Base-by-base conservation (phyloP, 2,888 invertebrate species). In the Agriotes lineatus region DNA sequence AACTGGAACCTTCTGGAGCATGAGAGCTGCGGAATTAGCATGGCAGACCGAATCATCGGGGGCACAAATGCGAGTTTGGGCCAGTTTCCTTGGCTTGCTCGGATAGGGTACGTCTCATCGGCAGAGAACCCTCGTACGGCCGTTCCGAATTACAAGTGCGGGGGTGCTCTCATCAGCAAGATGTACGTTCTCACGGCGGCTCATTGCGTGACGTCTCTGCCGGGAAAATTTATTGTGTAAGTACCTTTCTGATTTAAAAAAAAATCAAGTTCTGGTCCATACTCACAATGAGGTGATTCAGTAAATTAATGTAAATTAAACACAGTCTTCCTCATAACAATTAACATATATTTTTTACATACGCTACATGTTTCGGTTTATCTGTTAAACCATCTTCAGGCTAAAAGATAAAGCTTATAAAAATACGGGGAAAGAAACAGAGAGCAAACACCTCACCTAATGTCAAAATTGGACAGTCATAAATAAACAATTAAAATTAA, bases 41-140 rank as follows among this genome's bases (percentile, higher is more conserved):
- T 83, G 7, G 79, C 85, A 0, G 88, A 90, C 76, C 85, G 90
- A 48, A 90, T 91, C 76, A 88, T 90, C 30, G 90, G 90, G 0
- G 91, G 91, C 0, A 76, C 82, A 25, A 85, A 86, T 57, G 90
- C 91, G 0, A 81, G 83, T 0, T 79, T 90, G 2, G 90, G 90
- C 0, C 87, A 89, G 74, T 90, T 87, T 78, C 90, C 90, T 1
- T 91, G 90, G 90, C 84, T 91, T 18, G 87, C 83, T 0, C 83
- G 88, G 14, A 82, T 91, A 6, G 90, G 88, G 60, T 90, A 89
- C 74, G 61, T 69, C 5, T 39, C 56, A 1, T 1, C 10, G 9
- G 9, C 25, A 7, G 22, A 56, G 1, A 39, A 56, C 14, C 20
- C 1, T 6, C 39, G 4, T 2, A 18, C 37, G 1, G 9, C 33